Percentiles rank a stretch among this genome's conserved stretches.
Evolutionary conservation across 2,888 invertebrate genomes (phyloP).

Genomic region (Punctoribates punctum): DNA sequence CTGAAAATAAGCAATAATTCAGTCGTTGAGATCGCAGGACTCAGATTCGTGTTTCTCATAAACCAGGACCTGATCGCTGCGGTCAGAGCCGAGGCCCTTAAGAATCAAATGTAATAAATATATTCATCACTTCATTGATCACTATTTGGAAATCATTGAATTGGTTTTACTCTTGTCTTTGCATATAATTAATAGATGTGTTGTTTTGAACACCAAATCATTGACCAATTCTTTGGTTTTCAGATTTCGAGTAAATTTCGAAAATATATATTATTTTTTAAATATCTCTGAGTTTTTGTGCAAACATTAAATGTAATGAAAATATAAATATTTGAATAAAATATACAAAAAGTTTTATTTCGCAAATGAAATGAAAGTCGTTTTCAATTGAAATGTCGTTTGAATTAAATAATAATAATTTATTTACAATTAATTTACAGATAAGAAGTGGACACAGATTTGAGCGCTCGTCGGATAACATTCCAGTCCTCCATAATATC

Average conservation of each 20-base stretch:
- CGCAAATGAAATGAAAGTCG: background rate
- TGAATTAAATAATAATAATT: background rate
- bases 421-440: slow-evolving; percentile 15
- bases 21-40: slow-evolving; percentile 87
- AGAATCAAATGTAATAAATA: slow-evolving; percentile 34
- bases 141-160: no score
- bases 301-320: no score
- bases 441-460: slow-evolving; percentile 19
- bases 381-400: background rate
- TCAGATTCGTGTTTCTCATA: slow-evolving; percentile 86
- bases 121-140: background rate
- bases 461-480: slow-evolving; percentile 73
- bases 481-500: slow-evolving; percentile 97
- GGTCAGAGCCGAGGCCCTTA: slow-evolving; percentile 43
- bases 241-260: no score
- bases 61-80: slow-evolving; percentile 76
- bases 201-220: no score
- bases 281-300: no score
- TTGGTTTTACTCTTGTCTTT: no score
- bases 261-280: no score
- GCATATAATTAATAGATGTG: no score
- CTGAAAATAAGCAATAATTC: slow-evolving; percentile 84
- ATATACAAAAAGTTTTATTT: background rate
- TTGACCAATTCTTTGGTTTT: no score
- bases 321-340: no score